These are phyloP conservation scores for Lemur catta DNA, from an alignment of 2,797 vertebrate genomes.

Conservation along the genomic window DNA sequence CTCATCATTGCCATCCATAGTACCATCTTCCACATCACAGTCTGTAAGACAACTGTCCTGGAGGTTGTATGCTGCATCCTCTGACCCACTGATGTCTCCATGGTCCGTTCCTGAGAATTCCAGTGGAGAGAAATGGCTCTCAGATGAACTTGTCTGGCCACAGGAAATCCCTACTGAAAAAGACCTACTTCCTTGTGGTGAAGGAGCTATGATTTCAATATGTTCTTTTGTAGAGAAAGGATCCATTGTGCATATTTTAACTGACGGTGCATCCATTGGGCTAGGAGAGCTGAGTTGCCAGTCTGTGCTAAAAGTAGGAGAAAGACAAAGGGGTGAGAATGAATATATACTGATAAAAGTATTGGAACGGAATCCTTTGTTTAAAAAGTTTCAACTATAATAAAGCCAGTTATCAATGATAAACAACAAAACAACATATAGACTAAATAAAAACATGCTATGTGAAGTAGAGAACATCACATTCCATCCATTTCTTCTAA, in stretches of 20 bases:
- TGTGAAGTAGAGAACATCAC: background rate
- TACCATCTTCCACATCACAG: slow-evolving; percentile 86
- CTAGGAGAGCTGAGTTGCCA: slow-evolving; percentile 95
- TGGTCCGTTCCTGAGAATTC: slow-evolving; percentile 77
- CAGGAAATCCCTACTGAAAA: slow-evolving; percentile 81
- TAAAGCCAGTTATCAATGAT: background rate
- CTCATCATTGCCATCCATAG: slow-evolving; percentile 84
- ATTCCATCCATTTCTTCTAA: background rate
- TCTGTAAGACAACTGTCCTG: slow-evolving; percentile 91
- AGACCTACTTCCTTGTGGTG: slow-evolving; percentile 64
- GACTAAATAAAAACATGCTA: background rate
- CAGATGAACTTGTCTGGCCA: slow-evolving; percentile 76
- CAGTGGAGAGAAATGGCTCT: slow-evolving; percentile 79
- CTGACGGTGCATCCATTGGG: slow-evolving; percentile 92
- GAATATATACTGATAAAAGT: background rate
- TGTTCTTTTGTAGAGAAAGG: slow-evolving; percentile 84
- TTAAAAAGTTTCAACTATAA: slow-evolving; percentile 13
- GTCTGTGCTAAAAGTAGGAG: slow-evolving; percentile 87
- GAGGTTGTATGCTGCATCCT: slow-evolving; percentile 77
- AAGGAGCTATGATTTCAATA: slow-evolving; percentile 82
- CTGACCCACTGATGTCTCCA: slow-evolving; percentile 75
- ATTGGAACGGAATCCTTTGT: background rate
- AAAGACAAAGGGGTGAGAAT: background rate
- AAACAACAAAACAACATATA: background rate
- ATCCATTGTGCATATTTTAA: slow-evolving; percentile 92